Evolutionary conservation across 2,888 invertebrate species (phyloP).

Genomic region (Tetragonisca angustula): DNA sequence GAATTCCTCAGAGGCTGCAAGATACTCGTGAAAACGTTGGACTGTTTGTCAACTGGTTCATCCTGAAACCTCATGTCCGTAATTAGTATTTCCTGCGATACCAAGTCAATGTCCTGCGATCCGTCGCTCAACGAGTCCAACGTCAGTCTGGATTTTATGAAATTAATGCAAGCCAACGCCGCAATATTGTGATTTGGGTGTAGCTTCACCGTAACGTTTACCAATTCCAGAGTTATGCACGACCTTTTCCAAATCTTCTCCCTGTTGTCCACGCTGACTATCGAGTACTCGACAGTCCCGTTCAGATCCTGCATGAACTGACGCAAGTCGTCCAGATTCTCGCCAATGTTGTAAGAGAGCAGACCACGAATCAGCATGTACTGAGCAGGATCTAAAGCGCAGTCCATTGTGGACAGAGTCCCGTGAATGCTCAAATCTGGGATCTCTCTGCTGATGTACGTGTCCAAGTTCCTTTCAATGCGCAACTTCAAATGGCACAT

Average conservation of each 20-base stretch:
- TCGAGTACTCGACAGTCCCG: conserved; percentile 70
- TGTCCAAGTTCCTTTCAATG: conserved; percentile 92
- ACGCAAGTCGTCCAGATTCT: conserved; percentile 89
- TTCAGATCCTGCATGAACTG: conserved; percentile 75
- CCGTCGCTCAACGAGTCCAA: conserved; percentile 95
- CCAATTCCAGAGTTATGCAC: conserved; percentile 92
- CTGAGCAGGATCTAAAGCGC: conserved; percentile 92
- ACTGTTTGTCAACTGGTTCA: conserved; percentile 89
- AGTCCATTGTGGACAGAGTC: conserved; percentile 93
- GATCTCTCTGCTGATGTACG: conserved; percentile 83
- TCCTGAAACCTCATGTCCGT: conserved; percentile 90
- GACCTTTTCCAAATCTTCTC: conserved; percentile 90
- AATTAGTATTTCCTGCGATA: conserved; percentile 95
- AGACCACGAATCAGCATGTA: conserved; percentile 95
- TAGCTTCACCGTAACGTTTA: conserved; percentile 93
- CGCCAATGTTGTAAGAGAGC: conserved; percentile 95
- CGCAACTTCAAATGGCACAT: conserved; percentile 92
- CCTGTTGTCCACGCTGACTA: conserved; percentile 54
- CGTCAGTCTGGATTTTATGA: conserved; percentile 94
- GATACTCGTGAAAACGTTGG: conserved; percentile 95
- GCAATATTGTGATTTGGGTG: conserved; percentile 86
- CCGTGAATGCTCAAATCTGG: conserved; percentile 95
- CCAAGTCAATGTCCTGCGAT: conserved; percentile 95
- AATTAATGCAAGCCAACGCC: conserved; percentile 94
- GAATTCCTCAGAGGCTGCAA: conserved; percentile 90